Evolutionary conservation across 2,797 vertebrate species (phyloP), one percentile per base, ranked within the genome.

Genomic region (Anguilla anguilla): DNA sequence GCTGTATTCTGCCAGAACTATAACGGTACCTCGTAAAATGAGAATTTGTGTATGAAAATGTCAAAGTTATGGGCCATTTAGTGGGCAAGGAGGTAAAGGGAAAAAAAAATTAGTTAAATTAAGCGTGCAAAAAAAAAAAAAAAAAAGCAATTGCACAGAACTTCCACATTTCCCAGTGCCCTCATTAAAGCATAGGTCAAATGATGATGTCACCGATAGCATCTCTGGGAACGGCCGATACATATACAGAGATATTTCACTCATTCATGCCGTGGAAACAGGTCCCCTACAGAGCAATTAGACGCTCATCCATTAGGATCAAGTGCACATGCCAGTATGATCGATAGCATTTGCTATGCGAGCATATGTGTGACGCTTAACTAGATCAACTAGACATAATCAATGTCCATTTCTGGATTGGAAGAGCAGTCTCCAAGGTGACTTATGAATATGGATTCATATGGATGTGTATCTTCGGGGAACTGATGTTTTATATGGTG

Each of bases 161-260:
- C 57, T 87, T 83, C 85, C 82, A 87, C 84, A 88, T 87, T 77
- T 88, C 13, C 87, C 86, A 69, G 19, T 25, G 49, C 87, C 51
- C 86, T 87, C 74, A 90, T 89, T 87, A 79, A 84, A 88, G 74
- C 84, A 51, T 86, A 85, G 69, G 86, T 35, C 72, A 51, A 85
- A 55, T 90, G 51, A 77, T 79, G 84, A 88, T 88, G 85, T 55
- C 55, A 91, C 88, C 86, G 15, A 84, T 55, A 84, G 79, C 86
- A 57, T 55, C 86, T 82, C 19, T 84, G 85, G 86, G 85, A 81
- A n/a, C 81, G 59, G 51, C 72, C 83, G 86, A 67, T 85, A 81
- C 82, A 19, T 81, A 82, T 22, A 51, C 17, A 49, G 79, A 31
- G 67, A 77, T n/a, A 31, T 87, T 87, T 86, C 74, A 84, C 25